Percentiles rank a stretch among this genome's conserved stretches.
Conservation (phyloP, 2,888 invertebrate species). For the Drosophila melanosoma region DNA sequence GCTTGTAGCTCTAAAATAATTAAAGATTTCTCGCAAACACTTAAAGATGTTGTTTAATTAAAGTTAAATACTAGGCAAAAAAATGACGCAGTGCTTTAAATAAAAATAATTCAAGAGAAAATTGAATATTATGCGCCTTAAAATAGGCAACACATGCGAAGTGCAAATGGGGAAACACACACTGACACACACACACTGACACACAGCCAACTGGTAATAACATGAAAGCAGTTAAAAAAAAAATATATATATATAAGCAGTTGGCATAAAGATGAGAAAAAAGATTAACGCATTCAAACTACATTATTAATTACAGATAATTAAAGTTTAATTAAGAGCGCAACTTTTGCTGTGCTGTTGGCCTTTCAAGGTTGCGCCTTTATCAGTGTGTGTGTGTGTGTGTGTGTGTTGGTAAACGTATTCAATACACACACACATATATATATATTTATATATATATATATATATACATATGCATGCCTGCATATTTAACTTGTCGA, state of each 20-base stretch:
- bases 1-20: background rate
- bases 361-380: conserved; percentile 66
- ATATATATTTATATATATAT: conserved; percentile 48
- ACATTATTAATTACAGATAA: conserved; percentile 75
- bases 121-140: conserved; percentile 13
- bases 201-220: background rate
- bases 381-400: conserved; percentile 29
- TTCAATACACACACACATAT: conserved; percentile 28
- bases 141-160: conserved; percentile 21
- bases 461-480: background rate
- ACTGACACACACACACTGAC: background rate
- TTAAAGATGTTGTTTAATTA: no score
- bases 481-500: conserved; percentile 66
- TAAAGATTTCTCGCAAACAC: background rate
- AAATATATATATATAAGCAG: background rate
- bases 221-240: no score
- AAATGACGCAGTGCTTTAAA: background rate
- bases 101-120: background rate
- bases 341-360: conserved; percentile 38
- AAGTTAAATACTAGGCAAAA: background rate
- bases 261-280: background rate
- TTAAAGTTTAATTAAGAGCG: conserved; percentile 73
- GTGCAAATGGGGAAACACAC: background rate
- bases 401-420: conserved; percentile 27
- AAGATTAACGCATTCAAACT: conserved; percentile 59